Evolutionary conservation across 2,113 vertebrate genomes (phyloP).

Genomic region (Prunella himalayana): DNA sequence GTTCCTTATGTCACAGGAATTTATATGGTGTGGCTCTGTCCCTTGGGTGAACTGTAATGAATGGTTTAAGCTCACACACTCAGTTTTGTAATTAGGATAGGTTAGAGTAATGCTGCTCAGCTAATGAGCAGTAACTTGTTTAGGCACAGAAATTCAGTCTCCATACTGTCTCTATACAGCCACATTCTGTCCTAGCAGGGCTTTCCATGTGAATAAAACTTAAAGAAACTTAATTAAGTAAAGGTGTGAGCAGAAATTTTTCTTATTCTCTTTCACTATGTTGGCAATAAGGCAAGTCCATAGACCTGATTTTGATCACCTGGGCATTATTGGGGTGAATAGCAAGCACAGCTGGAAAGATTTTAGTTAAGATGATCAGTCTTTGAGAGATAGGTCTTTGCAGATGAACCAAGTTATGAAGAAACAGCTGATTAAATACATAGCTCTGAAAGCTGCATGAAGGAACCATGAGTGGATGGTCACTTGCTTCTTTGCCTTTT

Average conservation of each 20-base stretch:
- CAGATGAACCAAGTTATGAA: background rate
- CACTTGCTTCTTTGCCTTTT: background rate
- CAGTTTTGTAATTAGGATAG: background rate
- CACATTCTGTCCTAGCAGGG: background rate
- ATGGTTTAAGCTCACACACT: background rate
- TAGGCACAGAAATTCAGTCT: background rate
- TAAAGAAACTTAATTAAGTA: background rate
- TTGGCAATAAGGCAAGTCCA: background rate
- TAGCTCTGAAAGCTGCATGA: background rate
- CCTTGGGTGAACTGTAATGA: background rate
- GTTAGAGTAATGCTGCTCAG: background rate
- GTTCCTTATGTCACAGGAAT: background rate
- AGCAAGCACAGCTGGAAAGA: background rate
- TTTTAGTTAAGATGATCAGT: background rate
- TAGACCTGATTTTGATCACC: background rate
- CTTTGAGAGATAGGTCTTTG: background rate
- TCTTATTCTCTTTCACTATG: background rate
- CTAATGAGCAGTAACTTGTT: background rate
- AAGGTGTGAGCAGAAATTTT: background rate
- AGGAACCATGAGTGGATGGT: fast-evolving
- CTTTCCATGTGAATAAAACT: background rate
- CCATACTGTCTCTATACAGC: background rate
- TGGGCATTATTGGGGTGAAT: background rate
- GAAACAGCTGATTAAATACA: background rate
- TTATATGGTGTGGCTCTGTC: background rate